Conservation (phyloP, 2,888 invertebrate genomes). For the Agrochola lychnidis region DNA sequence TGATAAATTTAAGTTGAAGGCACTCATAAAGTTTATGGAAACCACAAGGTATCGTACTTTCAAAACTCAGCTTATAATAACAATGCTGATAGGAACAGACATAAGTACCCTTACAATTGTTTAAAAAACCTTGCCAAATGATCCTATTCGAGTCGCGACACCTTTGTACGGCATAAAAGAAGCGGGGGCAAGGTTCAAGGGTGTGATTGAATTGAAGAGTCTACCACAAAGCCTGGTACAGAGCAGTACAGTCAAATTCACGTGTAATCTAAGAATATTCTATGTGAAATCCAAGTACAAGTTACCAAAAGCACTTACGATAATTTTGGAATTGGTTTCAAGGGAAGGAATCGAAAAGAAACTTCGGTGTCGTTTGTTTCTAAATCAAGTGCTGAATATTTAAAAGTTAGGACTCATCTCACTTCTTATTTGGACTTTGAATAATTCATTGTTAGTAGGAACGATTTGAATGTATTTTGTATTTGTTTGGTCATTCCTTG, state of each 20-base stretch:
- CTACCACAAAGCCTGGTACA: background rate
- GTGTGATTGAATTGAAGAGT: constrained; percentile 11
- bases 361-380: constrained; percentile 43
- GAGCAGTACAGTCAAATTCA: constrained; percentile 4
- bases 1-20: background rate
- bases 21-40: background rate
- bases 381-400: constrained; percentile 36
- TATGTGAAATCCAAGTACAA: constrained; percentile 31
- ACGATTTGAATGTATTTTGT: constrained; percentile 27
- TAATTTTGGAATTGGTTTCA: constrained; percentile 28
- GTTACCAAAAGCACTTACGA: constrained; percentile 27
- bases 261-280: constrained; percentile 13
- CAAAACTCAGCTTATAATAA: constrained; percentile 1
- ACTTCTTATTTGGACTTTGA: constrained; percentile 29
- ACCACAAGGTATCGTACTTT: background rate
- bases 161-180: background rate
- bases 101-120: background rate
- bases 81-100: background rate
- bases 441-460: constrained; percentile 19
- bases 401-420: constrained; percentile 10
- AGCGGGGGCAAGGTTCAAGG: constrained; percentile 16
- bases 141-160: background rate
- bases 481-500: constrained; percentile 11
- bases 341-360: constrained; percentile 10
- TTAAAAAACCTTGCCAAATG: background rate